These are phyloP conservation scores for Drosophila pachea DNA, from an alignment of 1,140 invertebrate genomes.

Conservation along the genomic window DNA sequence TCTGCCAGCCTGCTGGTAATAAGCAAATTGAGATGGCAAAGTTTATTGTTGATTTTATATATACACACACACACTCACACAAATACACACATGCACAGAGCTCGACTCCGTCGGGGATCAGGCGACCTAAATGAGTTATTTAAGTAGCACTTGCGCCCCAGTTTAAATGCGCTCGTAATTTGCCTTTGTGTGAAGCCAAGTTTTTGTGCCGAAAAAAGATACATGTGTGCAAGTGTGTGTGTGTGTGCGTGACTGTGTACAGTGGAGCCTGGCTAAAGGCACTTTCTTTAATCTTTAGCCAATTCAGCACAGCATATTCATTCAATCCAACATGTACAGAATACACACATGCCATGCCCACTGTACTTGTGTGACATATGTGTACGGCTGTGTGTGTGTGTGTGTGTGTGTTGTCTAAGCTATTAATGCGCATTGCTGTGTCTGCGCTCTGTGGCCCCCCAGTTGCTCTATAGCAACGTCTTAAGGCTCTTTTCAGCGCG, in stretches of 20 bases:
- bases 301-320: too few relatives aligned
- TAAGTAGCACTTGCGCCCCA: slow-evolving; percentile 75
- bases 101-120: slow-evolving; percentile 47
- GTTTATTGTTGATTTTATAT: slow-evolving; percentile 76
- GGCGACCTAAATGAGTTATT: slow-evolving; percentile 73
- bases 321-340: too few relatives aligned
- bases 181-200: slow-evolving; percentile 69
- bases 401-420: slow-evolving; percentile 44
- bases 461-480: slow-evolving; percentile 9
- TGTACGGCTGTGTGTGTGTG: neutral
- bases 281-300: too few relatives aligned
- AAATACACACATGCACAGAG: slow-evolving; percentile 22
- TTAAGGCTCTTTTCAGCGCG: slow-evolving; percentile 38
- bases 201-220: slow-evolving; percentile 53
- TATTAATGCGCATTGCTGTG: slow-evolving; percentile 62
- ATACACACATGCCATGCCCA: neutral
- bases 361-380: slow-evolving; percentile 12
- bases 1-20: slow-evolving; percentile 66
- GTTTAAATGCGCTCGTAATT: slow-evolving; percentile 77
- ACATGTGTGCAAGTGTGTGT: slow-evolving; percentile 14
- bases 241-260: slow-evolving; percentile 7
- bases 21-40: slow-evolving; percentile 77
- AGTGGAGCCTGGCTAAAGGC: slow-evolving; percentile 4
- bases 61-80: slow-evolving; percentile 22
- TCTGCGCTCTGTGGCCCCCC: neutral